Percentiles rank a stretch among this genome's conserved stretches.
Evolutionary conservation across 2,888 invertebrate species (phyloP).

Genomic region (Drosophila flavopinicola): DNA sequence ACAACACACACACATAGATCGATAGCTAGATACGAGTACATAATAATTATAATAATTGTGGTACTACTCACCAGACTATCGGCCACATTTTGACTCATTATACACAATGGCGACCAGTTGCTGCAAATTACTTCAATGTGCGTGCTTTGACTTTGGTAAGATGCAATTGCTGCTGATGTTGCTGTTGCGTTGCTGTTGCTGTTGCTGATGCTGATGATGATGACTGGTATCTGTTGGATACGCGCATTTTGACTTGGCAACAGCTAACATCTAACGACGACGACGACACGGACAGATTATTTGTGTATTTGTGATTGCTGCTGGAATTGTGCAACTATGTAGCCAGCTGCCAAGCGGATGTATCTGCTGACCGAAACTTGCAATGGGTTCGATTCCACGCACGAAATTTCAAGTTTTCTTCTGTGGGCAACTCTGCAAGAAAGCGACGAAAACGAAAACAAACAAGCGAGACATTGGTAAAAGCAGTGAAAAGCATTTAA

Average conservation of each 20-base stretch:
- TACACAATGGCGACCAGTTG: conserved; percentile 58
- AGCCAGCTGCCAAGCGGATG: conserved; percentile 61
- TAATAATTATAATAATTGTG: background rate
- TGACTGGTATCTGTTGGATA: conserved; percentile 68
- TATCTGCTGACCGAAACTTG: conserved; percentile 64
- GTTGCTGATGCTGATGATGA: conserved; percentile 35
- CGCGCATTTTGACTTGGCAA: conserved; percentile 67
- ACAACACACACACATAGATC: conserved; percentile 3
- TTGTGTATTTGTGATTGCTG: conserved; percentile 9
- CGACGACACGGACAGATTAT: conserved; percentile 32
- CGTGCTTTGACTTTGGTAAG: conserved; percentile 71
- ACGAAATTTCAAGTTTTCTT: conserved; percentile 73
- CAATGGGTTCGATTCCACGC: conserved; percentile 57
- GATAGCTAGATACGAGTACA: background rate
- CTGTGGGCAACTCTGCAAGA: conserved; percentile 67
- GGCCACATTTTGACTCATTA: conserved; percentile 85
- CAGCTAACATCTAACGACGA: conserved; percentile 55
- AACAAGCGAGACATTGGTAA: conserved; percentile 46
- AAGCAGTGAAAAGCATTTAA: conserved; percentile 69
- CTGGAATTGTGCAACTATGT: conserved; percentile 67
- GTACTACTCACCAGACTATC: conserved; percentile 84
- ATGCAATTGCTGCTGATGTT: conserved; percentile 56
- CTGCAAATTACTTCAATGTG: conserved; percentile 73
- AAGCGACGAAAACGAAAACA: conserved; percentile 49
- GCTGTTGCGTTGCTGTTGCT: conserved; percentile 25